Conservation (phyloP, 2,888 invertebrate species). For the Tryphoninae sp. region DNA sequence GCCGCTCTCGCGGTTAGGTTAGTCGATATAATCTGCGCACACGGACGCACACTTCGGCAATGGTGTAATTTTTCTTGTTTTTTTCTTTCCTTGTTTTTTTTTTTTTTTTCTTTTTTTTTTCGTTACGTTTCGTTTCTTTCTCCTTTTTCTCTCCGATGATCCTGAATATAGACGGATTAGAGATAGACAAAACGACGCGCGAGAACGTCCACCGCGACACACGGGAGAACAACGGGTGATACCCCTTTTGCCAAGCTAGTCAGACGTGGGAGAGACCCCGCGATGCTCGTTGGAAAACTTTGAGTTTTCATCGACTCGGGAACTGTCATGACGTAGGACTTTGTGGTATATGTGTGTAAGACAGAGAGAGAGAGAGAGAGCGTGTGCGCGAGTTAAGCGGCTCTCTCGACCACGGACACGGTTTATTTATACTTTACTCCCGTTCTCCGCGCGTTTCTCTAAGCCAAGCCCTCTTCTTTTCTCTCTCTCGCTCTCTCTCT, state of each 20-base stretch:
- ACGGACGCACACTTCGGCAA: conserved; percentile 24
- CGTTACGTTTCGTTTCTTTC: neutral
- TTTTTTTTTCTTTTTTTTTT: neutral
- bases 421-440: conserved; percentile 62
- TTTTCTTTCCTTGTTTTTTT: conserved; percentile 21
- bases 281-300: conserved; percentile 2
- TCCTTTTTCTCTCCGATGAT: conserved; percentile 18
- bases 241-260: neutral
- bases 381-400: conserved; percentile 5
- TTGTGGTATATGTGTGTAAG: conserved; percentile 17
- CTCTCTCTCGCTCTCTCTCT: neutral
- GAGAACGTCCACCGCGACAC: conserved; percentile 16
- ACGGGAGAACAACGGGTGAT: neutral
- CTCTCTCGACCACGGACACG: conserved; percentile 37
- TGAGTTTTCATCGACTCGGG: conserved; percentile 48
- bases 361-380: conserved; percentile 38
- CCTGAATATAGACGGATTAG: conserved; percentile 38
- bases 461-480: conserved; percentile 14
- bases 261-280: conserved; percentile 24
- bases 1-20: conserved; percentile 33
- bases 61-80: conserved; percentile 16
- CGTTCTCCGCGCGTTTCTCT: conserved; percentile 43
- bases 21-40: conserved; percentile 45
- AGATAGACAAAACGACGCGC: neutral
- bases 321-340: conserved; percentile 54